A percentile compares a stretch with the other conserved stretches of the same genome.
Conservation (phyloP, 2,797 vertebrate species). For the Hyperoplus immaculatus region DNA sequence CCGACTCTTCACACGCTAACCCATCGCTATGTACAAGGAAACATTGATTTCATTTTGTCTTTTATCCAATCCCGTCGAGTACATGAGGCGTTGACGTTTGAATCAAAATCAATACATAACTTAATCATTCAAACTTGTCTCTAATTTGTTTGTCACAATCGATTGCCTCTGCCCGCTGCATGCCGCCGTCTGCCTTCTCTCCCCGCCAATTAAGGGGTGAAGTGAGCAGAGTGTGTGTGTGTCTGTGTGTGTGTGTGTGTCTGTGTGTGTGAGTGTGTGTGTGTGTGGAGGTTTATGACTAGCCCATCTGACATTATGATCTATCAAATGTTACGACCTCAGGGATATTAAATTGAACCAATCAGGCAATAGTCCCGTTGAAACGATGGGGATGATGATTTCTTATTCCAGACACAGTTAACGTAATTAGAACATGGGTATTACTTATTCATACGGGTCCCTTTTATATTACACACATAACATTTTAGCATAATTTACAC, state of each 20-base stretch:
- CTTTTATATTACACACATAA: slow-evolving; percentile 14
- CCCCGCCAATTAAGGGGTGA: slow-evolving; percentile 68
- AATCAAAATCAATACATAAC: slow-evolving; percentile 80
- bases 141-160: slow-evolving; percentile 82
- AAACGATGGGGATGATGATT: slow-evolving; percentile 45
- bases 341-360: slow-evolving; percentile 72
- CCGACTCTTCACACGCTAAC: slow-evolving; percentile 40
- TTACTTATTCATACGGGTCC: slow-evolving; percentile 25
- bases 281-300: slow-evolving; percentile 23
- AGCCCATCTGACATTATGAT: slow-evolving; percentile 68
- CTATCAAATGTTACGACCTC: slow-evolving; percentile 75
- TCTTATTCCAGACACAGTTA: slow-evolving; percentile 28
- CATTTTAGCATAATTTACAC: slow-evolving; percentile 13
- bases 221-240: slow-evolving; percentile 62
- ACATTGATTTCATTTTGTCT: slow-evolving; percentile 62
- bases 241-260: not conserved
- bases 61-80: slow-evolving; percentile 52
- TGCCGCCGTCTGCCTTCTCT: slow-evolving; percentile 48
- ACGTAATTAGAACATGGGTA: slow-evolving; percentile 47
- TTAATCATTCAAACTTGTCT: slow-evolving; percentile 79
- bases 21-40: slow-evolving; percentile 68
- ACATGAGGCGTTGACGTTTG: slow-evolving; percentile 67
- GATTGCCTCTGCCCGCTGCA: slow-evolving; percentile 60
- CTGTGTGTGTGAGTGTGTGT: not conserved
- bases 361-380: slow-evolving; percentile 50